Conservation (phyloP, 2,888 invertebrate species). For the Coremacera marginata region DNA sequence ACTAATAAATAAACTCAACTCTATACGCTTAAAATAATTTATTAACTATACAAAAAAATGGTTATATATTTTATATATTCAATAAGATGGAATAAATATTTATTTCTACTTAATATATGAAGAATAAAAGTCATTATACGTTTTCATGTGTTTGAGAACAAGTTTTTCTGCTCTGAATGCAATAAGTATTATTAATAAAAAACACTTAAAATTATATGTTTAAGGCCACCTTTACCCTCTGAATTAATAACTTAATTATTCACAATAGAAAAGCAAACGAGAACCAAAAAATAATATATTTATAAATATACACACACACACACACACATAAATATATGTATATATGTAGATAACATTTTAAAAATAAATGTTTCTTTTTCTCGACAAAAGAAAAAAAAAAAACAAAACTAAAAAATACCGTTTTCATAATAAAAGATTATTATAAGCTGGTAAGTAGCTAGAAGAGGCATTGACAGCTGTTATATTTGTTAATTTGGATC, state of each 20-base stretch:
- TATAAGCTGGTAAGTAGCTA: too few relatives aligned
- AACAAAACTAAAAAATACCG: neutral
- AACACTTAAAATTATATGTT: neutral
- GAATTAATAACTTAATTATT: neutral
- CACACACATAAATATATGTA: neutral
- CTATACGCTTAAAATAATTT: constrained; percentile 42
- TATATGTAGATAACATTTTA: constrained; percentile 24
- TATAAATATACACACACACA: neutral
- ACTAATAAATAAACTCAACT: constrained; percentile 34
- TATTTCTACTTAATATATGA: neutral
- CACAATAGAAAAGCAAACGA: neutral
- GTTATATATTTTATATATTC: neutral
- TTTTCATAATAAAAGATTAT: neutral
- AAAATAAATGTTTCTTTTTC: constrained; percentile 35
- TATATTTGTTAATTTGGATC: too few relatives aligned
- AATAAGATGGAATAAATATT: neutral
- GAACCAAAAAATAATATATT: neutral
- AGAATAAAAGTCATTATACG: too few relatives aligned
- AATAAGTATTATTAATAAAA: neutral
- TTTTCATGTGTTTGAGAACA: neutral
- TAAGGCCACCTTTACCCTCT: too few relatives aligned
- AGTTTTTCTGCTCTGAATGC: neutral
- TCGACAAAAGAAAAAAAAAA: constrained; percentile 5
- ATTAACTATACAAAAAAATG: constrained; percentile 20
- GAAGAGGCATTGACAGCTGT: too few relatives aligned